phyloP scores from a whole-genome alignment of 1,140 invertebrate genomes.

The Macrobrachium rosenbergii region DNA sequence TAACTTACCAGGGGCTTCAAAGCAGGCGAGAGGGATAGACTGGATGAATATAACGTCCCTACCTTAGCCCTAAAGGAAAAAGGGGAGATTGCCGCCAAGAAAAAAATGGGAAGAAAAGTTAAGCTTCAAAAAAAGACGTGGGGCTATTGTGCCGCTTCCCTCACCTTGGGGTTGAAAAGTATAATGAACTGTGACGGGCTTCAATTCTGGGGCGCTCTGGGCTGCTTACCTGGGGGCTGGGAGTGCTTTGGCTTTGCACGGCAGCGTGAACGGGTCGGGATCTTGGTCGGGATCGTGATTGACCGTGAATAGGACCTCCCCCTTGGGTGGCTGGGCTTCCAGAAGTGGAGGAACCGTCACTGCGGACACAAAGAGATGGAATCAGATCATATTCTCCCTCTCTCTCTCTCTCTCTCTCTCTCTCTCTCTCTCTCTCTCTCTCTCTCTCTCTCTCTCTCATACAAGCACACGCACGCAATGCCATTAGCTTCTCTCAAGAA shows the following conservation, averaged over 20 bases:
- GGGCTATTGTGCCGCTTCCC: too few species aligned
- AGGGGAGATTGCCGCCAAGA: too few species aligned
- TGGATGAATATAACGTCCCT: too few species aligned
- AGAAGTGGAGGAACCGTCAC: conserved; percentile 62
- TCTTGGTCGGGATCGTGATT: conserved; percentile 61
- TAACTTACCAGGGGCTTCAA: too few species aligned
- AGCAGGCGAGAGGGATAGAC: too few species aligned
- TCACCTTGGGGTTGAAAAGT: too few species aligned
- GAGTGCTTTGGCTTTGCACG: conserved; percentile 59
- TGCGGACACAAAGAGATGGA: conserved; percentile 29
- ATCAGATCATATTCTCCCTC: neutral
- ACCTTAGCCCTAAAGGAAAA: too few species aligned
- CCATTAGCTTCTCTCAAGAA: neutral
- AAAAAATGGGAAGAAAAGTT: too few species aligned
- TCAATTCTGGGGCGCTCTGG: neutral
- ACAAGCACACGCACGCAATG: neutral
- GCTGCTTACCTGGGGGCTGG: conserved; percentile 48
- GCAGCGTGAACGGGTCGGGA: conserved; percentile 54
- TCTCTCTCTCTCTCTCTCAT: neutral
- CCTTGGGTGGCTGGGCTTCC: conserved; percentile 37
- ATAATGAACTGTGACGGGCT: neutral
- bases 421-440: conserved; percentile 1
- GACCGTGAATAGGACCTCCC: conserved; percentile 57
- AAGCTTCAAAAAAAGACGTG: too few species aligned
- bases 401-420: neutral